These are phyloP conservation scores for Danio kyathit DNA, from an alignment of 2,797 vertebrate species.

Conservation along the genomic window DNA sequence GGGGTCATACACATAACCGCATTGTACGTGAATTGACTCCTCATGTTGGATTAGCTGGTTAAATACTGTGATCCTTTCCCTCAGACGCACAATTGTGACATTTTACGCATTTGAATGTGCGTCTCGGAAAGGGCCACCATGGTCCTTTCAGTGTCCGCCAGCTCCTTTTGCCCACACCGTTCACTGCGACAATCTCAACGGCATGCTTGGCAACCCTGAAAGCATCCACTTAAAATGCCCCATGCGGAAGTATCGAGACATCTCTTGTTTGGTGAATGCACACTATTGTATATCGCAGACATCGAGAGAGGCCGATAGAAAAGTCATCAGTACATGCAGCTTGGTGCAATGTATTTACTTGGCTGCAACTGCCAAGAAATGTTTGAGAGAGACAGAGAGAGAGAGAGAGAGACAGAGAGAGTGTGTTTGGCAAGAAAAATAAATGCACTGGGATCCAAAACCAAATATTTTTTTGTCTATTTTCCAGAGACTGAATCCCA, in stretches of 20 bases:
- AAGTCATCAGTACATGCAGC: conserved; percentile 45
- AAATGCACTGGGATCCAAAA: conserved; percentile 73
- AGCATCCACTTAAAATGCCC: conserved; percentile 60
- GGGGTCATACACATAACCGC: conserved; percentile 69
- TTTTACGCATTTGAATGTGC: conserved; percentile 68
- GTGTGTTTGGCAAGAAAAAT: conserved; percentile 74
- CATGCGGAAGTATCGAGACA: conserved; percentile 45
- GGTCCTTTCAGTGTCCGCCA: conserved; percentile 61
- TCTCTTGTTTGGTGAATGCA: conserved; percentile 49
- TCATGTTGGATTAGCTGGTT: conserved; percentile 78
- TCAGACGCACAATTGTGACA: conserved; percentile 73
- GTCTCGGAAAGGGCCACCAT: conserved; percentile 58
- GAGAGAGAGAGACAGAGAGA: conserved; percentile 70
- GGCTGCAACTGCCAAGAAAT: conserved; percentile 66
- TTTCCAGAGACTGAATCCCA: conserved; percentile 63
- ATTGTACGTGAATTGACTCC: conserved; percentile 78
- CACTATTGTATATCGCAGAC: conserved; percentile 15
- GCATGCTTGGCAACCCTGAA: conserved; percentile 68
- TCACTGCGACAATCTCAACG: conserved; percentile 52
- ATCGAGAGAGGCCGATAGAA: conserved; percentile 16
- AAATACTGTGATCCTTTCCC: conserved; percentile 73
- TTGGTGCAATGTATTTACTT: conserved; percentile 38
- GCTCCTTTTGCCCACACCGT: conserved; percentile 49
- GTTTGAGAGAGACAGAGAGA: conserved; percentile 57
- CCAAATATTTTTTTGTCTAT: conserved; percentile 63